phyloP scores from a whole-genome alignment of 1,140 invertebrate genomes.

The Lepidurus packardi region DNA sequence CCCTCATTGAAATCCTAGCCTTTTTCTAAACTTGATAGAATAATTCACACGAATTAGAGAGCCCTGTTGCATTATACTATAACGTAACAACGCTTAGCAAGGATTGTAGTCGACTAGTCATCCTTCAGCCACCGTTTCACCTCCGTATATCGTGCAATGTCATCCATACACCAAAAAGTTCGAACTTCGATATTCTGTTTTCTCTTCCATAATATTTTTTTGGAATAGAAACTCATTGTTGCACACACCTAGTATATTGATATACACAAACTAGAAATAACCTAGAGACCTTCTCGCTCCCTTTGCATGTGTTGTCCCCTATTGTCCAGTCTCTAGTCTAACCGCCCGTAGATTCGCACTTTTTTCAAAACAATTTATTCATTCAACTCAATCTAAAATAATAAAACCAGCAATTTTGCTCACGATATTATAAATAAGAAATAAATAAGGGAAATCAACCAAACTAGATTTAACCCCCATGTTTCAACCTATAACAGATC shows the following conservation, averaged over 20 bases:
- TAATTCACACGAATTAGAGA: constrained; percentile 1
- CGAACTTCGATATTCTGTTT: neutral
- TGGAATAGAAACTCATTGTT: neutral
- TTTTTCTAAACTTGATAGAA: neutral
- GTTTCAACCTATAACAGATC: neutral
- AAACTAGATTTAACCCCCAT: no score
- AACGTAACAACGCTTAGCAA: constrained; percentile 19
- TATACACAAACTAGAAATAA: constrained; percentile 1
- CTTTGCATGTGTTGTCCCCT: neutral
- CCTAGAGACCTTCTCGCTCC: neutral
- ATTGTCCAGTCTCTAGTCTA: neutral
- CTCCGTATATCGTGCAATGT: constrained; percentile 6
- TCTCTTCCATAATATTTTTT: neutral
- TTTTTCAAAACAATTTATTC: no score
- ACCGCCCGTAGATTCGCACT: no score
- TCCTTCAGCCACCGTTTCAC: neutral
- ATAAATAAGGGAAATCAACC: no score
- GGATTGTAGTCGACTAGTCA: constrained; percentile 14
- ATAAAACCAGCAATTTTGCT: no score
- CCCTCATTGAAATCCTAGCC: neutral
- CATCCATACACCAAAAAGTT: neutral
- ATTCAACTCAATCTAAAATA: no score
- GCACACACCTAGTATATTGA: neutral
- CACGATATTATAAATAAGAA: no score
- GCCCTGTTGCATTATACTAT: neutral